Evolutionary conservation across 2,113 vertebrate species (phyloP), one percentile per base, ranked within the genome.

Genomic region (Dromiciops gliroides): DNA sequence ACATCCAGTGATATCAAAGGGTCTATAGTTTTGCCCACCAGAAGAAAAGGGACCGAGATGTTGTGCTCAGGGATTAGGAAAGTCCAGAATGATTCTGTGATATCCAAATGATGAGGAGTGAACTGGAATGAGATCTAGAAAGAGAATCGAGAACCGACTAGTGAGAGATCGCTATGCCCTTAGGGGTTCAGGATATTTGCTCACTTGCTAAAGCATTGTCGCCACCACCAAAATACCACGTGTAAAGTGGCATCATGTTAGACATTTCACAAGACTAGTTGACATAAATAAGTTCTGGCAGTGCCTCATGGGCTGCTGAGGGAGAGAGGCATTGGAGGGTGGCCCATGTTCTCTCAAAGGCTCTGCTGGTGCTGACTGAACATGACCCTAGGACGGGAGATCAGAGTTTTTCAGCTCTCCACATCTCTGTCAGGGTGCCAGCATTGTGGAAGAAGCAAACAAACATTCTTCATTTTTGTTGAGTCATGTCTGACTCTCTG

Each of bases 51-150:
- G 89, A 99, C 92, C 0, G 98, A 98, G 92, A 99, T 95, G 0
- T 97, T 98, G 92, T 98, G 98, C 89, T 99, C 98, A 0, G 99
- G 98, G 91, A 99, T 98, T 48, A 95, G 93, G 97, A 99, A 99
- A 90, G 97, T 98, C 99, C 99, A 99, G 94, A 98, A 98, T 0
- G 99, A 99, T 98, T 99, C 99, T 8, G 99, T 98, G 94, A 98
- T 92, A 9, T 98, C 99, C 97, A 99, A 95, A 49, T 98, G 98
- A 90, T 92, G 95, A 14, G 99, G 98, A 0, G 96, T 94, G 96
- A 99, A 99, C 96, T 99, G 98, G 98, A 99, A 99, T 52, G 96
- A 96, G 92, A 99, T 96, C 99, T 99, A 93, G 83, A 75, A 60
- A 93, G 83, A 96, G 93, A 93, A 92, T 94, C 92, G 19, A 90